Percentiles rank a stretch among this genome's conserved stretches.
phyloP scores from a whole-genome alignment of 1,140 invertebrate species.

The Proctacanthus coquilletti region DNA sequence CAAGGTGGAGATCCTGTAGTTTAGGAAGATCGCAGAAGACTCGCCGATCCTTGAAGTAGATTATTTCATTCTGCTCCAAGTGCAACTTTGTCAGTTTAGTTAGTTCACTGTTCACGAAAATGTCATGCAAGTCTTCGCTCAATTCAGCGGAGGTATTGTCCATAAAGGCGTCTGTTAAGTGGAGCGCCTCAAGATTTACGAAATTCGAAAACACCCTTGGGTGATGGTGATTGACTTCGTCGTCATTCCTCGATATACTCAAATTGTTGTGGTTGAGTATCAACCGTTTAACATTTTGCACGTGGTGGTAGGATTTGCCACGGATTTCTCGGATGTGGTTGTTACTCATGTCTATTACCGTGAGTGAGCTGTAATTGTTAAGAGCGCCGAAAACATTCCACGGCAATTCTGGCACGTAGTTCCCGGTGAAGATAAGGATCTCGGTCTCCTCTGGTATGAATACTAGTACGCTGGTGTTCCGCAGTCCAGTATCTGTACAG shows the following conservation, averaged over 20 bases:
- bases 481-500: slow-evolving; percentile 50
- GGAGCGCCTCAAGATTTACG: slow-evolving; percentile 49
- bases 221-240: slow-evolving; percentile 43
- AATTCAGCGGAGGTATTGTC: slow-evolving; percentile 44
- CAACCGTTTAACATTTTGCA: slow-evolving; percentile 50
- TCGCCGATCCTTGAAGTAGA: slow-evolving; percentile 41
- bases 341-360: slow-evolving; percentile 58
- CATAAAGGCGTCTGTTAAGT: slow-evolving; percentile 61
- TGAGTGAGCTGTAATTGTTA: slow-evolving; percentile 40
- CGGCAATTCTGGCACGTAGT: slow-evolving; percentile 44
- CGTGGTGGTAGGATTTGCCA: slow-evolving; percentile 63
- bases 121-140: slow-evolving; percentile 49
- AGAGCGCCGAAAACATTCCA: slow-evolving; percentile 56
- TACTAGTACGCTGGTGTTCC: slow-evolving; percentile 38
- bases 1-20: slow-evolving; percentile 51
- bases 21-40: slow-evolving; percentile 56
- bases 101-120: slow-evolving; percentile 55
- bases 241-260: slow-evolving; percentile 38
- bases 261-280: slow-evolving; percentile 61
- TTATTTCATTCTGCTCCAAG: slow-evolving; percentile 65
- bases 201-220: slow-evolving; percentile 67
- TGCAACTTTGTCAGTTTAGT: slow-evolving; percentile 52
- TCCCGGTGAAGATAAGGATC: slow-evolving; percentile 60
- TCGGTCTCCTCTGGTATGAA: slow-evolving; percentile 48
- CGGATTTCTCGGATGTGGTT: slow-evolving; percentile 59